Evolutionary conservation across 2,113 vertebrate genomes (phyloP).

Genomic region (Capreolus pygargus): DNA sequence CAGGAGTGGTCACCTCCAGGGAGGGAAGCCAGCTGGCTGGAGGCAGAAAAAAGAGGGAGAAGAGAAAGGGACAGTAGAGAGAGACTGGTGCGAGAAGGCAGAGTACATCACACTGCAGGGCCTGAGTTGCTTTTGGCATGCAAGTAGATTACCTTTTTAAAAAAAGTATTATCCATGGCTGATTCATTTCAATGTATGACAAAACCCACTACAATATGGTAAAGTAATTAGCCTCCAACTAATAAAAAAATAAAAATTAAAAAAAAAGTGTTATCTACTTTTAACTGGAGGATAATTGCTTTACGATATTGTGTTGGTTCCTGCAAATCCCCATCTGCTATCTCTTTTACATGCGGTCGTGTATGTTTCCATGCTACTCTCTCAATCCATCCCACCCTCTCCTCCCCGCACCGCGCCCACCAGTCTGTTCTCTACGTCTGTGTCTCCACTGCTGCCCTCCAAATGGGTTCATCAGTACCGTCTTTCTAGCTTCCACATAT

Average conservation of each 20-base stretch:
- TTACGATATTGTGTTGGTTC: background rate
- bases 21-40: background rate
- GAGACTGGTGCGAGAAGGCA: background rate
- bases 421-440: accelerated
- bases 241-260: too few species aligned
- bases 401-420: background rate
- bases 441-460: background rate
- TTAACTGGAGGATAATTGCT: background rate
- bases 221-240: too few species aligned
- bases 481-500: background rate
- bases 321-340: background rate
- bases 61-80: background rate
- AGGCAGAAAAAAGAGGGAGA: background rate
- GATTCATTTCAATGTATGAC: too few species aligned
- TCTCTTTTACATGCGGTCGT: accelerated
- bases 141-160: background rate
- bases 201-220: too few species aligned
- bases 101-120: too few species aligned
- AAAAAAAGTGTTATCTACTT: background rate
- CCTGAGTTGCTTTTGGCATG: background rate
- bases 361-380: background rate
- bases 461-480: background rate
- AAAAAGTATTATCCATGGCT: background rate
- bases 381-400: background rate
- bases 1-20: background rate